phyloP scores from a whole-genome alignment of 2,888 invertebrate species.

The Platycnemis pennipes region DNA sequence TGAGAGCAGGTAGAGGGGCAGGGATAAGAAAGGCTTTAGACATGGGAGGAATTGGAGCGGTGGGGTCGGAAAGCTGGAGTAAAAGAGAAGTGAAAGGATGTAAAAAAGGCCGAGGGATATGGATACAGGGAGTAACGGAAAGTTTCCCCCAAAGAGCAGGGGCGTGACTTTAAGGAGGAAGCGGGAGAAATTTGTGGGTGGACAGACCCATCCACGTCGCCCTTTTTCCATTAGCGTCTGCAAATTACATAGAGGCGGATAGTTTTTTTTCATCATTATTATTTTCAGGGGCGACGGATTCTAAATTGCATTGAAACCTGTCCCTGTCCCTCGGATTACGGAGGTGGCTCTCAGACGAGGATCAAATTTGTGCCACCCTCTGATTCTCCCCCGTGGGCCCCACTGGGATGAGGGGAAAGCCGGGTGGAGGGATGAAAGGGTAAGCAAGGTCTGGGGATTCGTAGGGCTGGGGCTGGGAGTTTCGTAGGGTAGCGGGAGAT shows the following conservation, averaged over 20 bases:
- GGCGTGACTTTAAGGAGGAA: neutral
- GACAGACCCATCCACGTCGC: neutral
- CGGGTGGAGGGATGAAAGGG: neutral
- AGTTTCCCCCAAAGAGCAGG: neutral
- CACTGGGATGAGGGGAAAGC: neutral
- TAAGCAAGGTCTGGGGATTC: too few relatives aligned
- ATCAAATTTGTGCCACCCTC: neutral
- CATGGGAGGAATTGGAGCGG: neutral
- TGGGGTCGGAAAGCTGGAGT: neutral
- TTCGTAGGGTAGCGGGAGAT: neutral
- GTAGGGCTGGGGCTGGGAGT: neutral
- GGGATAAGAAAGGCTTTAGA: too few relatives aligned
- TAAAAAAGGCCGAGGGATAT: neutral
- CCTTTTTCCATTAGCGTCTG: conserved; percentile 31
- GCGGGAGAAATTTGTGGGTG: neutral
- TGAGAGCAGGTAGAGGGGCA: too few relatives aligned
- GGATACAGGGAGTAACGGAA: neutral
- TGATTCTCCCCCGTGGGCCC: neutral
- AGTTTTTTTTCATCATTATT: conserved; percentile 27
- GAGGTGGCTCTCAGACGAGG: conserved; percentile 18
- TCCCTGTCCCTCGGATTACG: conserved; percentile 21
- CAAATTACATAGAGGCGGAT: conserved; percentile 19
- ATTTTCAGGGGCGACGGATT: conserved; percentile 12
- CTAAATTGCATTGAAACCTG: conserved; percentile 36
- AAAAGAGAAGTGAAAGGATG: neutral